Percentiles rank a stretch among this genome's conserved stretches.
phyloP scores from a whole-genome alignment of 2,113 vertebrate species.

The Gymnocephalus cernua region DNA sequence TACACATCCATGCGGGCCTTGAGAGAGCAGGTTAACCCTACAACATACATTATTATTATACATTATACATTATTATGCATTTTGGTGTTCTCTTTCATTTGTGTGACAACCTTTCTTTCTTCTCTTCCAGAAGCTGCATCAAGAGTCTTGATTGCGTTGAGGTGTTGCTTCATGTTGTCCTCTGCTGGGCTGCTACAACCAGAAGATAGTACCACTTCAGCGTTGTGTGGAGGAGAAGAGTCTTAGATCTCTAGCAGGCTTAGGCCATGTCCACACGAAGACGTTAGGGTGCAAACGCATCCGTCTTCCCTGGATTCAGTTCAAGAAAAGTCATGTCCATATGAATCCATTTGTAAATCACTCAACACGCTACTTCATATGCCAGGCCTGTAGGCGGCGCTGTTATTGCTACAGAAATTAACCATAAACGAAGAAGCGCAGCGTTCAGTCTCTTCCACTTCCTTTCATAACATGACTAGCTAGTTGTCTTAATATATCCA shows the following conservation, averaged over 20 bases:
- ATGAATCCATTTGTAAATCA: too few species aligned
- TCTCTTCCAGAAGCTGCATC: conserved; percentile 44
- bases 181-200: conserved; percentile 3
- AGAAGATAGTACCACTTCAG: background rate
- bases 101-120: background rate
- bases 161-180: conserved; percentile 8
- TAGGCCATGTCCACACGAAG: too few species aligned
- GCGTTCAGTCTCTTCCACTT: too few species aligned
- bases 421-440: too few species aligned
- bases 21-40: conserved; percentile 76
- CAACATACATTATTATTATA: background rate
- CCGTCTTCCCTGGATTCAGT: too few species aligned
- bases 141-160: conserved; percentile 42
- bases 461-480: too few species aligned
- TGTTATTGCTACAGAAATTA: too few species aligned
- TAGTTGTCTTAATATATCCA: too few species aligned
- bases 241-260: background rate
- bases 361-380: too few species aligned
- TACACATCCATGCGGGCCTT: conserved; percentile 83
- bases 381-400: too few species aligned
- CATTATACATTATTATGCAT: background rate
- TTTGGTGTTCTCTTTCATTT: background rate
- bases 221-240: conserved; percentile 19
- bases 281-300: too few species aligned
- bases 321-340: too few species aligned